Evolutionary conservation across 2,797 vertebrate genomes (phyloP).

Genomic region (Parauchenoglanis ngamensis): DNA sequence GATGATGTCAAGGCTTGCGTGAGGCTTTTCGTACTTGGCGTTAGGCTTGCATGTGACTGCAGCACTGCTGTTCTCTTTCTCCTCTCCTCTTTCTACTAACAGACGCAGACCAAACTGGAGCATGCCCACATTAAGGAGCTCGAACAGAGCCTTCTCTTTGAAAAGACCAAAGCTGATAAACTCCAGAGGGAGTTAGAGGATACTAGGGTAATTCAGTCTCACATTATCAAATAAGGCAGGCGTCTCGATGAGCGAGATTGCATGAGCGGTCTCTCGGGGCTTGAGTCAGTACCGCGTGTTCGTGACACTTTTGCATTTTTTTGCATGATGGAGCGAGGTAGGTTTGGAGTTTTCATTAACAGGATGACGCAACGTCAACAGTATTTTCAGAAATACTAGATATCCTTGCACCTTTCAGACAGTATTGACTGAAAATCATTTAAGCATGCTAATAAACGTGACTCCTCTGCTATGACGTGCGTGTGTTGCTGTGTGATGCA

Average conservation of each 20-base stretch:
- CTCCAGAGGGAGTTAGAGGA: conserved; percentile 98
- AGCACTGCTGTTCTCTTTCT: conserved; percentile 79
- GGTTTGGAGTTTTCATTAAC: conserved; percentile 28
- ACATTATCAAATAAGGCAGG: conserved; percentile 65
- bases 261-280: conserved; percentile 26
- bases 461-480: background rate
- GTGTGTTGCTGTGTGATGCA: background rate
- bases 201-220: conserved; percentile 91
- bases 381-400: background rate
- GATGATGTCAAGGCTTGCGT: conserved; percentile 81
- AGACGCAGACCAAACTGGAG: conserved; percentile 99
- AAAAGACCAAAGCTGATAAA: conserved; percentile 99
- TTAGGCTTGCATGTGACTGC: conserved; percentile 90
- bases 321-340: conserved; percentile 48
- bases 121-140: conserved; percentile 98
- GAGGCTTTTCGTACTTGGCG: conserved; percentile 72
- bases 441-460: conserved; percentile 2
- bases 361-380: background rate
- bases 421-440: background rate
- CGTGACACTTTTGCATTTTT: conserved; percentile 24
- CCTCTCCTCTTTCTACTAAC: conserved; percentile 89
- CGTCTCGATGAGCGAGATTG: conserved; percentile 28
- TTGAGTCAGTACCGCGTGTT: conserved; percentile 21
- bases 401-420: background rate
- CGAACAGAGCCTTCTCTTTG: conserved; percentile 94